phyloP scores from a whole-genome alignment of 2,113 vertebrate species.

The Pao palembangensis region DNA sequence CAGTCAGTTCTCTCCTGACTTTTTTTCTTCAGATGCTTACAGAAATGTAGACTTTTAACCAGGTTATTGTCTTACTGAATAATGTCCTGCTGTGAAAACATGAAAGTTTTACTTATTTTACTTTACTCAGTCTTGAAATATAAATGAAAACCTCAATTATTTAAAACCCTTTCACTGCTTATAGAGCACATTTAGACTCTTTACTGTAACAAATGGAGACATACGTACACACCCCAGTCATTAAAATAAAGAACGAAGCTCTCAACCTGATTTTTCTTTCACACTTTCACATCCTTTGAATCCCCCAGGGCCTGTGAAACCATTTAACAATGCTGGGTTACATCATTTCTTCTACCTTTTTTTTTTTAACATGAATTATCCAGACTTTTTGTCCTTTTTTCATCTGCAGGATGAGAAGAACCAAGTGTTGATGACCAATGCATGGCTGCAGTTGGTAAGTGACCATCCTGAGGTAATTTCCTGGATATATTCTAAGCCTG shows the following conservation, averaged over 20 bases:
- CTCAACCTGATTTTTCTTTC: too few relatives aligned
- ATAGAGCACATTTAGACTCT: background rate
- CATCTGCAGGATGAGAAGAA: constrained; percentile 83
- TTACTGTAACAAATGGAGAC: background rate
- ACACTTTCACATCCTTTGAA: too few relatives aligned
- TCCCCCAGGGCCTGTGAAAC: too few relatives aligned
- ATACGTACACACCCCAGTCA: background rate
- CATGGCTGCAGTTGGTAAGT: constrained; percentile 86
- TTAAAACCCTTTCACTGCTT: background rate
- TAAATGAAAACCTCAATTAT: background rate
- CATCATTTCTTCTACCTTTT: background rate
- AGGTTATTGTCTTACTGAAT: background rate
- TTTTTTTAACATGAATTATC: background rate
- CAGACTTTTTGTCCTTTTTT: constrained; percentile 15
- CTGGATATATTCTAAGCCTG: background rate
- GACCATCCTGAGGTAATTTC: background rate
- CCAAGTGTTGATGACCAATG: constrained; percentile 84
- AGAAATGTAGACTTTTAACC: too few relatives aligned
- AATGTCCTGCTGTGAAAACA: background rate
- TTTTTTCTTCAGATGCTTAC: background rate
- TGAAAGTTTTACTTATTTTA: background rate
- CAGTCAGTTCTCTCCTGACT: background rate
- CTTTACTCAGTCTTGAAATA: background rate
- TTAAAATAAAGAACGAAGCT: too few relatives aligned
- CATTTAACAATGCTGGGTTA: too few relatives aligned